Base-by-base conservation (phyloP, 2,888 invertebrate genomes). In the Xylophagus ater region DNA sequence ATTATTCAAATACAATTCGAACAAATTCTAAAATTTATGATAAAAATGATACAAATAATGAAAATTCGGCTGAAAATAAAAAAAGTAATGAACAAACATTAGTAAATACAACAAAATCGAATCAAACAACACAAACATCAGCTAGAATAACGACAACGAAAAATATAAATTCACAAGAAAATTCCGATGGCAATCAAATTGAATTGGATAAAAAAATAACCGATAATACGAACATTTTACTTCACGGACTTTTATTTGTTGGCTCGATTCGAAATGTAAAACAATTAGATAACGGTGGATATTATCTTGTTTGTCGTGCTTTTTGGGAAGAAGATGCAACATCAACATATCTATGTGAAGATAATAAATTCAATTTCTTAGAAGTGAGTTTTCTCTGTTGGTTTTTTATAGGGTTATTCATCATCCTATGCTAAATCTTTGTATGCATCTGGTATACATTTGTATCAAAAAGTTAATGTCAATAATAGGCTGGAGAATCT, bases 301-400 rank as follows among this genome's bases (percentile, higher is more conserved):
- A 50, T 46, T 56, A 53, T 45, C 49, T 51, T 26, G 49, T 50
- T 7, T 60, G 53, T 41, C 54, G 57, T 5, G 55, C 58, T 9
- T 65, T 65, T 46, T 65, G 64, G 65, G 54, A 56, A 18, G 43
- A 55, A 2, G 51, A 57, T 12, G 47, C 48, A 4, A 48, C 57
- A 4, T 45, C 51, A 6, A 46, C 52, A 3, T 47, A 47, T 13
- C 41, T 44, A 12, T 52, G 49, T 34, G 44, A 44, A 1, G 37
- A 43, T 2, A 47, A 49, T 12, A 41, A 43, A 2, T 60, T 60
- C 13, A 54, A 57, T 40, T 52, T 59, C 31, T 53, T 59, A 39
- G 62, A 64, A 51, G 58, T 34, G 4, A 8, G 5, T 26, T 12
- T 26, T 13, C 26, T 6, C 23, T 6, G 9, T 23, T 23, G 23